Evolutionary conservation across 1,140 invertebrate genomes (phyloP).

Genomic region (Papilio aristodemus): DNA sequence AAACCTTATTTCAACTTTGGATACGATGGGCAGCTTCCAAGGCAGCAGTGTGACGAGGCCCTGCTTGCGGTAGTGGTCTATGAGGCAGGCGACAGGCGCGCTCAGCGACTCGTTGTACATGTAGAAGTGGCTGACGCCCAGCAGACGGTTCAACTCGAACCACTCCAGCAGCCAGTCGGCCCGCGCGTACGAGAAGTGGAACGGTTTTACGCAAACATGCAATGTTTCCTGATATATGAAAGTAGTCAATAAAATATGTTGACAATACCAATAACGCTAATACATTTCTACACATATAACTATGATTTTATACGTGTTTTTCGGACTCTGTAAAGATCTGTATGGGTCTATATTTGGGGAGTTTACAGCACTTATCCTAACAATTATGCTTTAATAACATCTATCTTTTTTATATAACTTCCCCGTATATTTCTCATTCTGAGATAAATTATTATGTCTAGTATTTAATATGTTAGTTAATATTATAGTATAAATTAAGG

Average conservation of each 20-base stretch:
- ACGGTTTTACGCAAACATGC: constrained; percentile 95
- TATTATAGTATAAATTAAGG: no score
- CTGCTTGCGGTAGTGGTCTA: constrained; percentile 85
- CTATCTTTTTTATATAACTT: no score
- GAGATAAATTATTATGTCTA: no score
- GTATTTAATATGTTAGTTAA: no score
- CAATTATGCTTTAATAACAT: no score
- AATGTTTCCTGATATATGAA: constrained; percentile 80
- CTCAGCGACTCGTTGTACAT: constrained; percentile 96
- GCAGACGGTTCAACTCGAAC: constrained; percentile 92
- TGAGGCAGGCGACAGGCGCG: constrained; percentile 86
- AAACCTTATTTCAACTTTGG: constrained; percentile 91
- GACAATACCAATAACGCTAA: no score
- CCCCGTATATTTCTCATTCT: no score
- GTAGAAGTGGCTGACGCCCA: constrained; percentile 94
- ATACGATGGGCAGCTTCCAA: constrained; percentile 94
- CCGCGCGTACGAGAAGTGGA: constrained; percentile 94
- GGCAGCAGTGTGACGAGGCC: constrained; percentile 90
- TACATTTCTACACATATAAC: no score
- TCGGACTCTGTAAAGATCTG: no score
- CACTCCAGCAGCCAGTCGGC: constrained; percentile 93
- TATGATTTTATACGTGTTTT: no score
- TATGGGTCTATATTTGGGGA: no score
- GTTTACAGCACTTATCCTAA: no score
- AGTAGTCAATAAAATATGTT: neutral